Evolutionary conservation across 2,888 invertebrate genomes (phyloP).

Genomic region (Epistrophe eligans): DNA sequence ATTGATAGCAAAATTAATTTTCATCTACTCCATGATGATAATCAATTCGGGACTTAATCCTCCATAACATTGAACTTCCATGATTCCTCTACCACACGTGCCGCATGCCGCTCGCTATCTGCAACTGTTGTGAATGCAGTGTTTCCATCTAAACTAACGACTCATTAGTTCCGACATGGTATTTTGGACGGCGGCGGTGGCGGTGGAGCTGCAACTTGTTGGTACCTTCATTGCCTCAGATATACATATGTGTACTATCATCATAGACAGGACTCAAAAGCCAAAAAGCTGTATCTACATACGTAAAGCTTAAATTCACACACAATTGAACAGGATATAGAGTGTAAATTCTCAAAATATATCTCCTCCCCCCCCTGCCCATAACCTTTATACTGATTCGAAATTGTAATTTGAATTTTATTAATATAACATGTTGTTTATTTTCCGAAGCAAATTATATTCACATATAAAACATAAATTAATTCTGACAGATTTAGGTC

Average conservation of each 20-base stretch:
- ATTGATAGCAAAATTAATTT: conserved; percentile 55
- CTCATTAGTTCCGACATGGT: conserved; percentile 58
- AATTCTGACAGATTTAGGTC: conserved; percentile 48
- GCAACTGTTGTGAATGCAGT: neutral
- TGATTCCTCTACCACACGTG: neutral
- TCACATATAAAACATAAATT: conserved; percentile 58
- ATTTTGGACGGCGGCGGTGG: conserved; percentile 1
- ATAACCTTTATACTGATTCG: neutral
- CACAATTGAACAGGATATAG: neutral
- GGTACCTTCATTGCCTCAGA: conserved; percentile 8
- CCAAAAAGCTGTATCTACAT: conserved; percentile 10
- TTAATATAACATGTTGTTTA: conserved; percentile 72
- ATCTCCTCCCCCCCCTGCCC: neutral
- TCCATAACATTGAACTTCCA: conserved; percentile 33
- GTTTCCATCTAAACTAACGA: conserved; percentile 30
- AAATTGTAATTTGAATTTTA: conserved; percentile 70
- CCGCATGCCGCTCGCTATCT: neutral
- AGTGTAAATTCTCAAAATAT: neutral
- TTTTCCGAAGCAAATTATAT: conserved; percentile 57
- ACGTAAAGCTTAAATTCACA: conserved; percentile 11
- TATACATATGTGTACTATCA: no score
- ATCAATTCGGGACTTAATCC: conserved; percentile 49
- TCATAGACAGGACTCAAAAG: conserved; percentile 7
- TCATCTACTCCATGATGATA: conserved; percentile 45
- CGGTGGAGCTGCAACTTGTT: conserved; percentile 4